Evolutionary conservation across 2,888 invertebrate species (phyloP).

Genomic region (Achlya flavicornis): DNA sequence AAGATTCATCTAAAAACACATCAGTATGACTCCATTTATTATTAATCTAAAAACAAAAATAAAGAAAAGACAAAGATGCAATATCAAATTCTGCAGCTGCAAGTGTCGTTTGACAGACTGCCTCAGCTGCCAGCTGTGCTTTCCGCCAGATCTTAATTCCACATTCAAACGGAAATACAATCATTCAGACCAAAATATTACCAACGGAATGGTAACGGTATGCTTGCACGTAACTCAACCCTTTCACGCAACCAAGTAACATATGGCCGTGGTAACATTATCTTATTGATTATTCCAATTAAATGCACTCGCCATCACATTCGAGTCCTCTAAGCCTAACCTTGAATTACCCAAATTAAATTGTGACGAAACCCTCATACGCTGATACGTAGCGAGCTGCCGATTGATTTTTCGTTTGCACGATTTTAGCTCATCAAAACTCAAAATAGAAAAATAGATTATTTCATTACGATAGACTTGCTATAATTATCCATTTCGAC

Average conservation of each 20-base stretch:
- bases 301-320: constrained; percentile 44
- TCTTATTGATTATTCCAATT: constrained; percentile 62
- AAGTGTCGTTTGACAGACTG: not conserved
- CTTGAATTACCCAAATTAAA: constrained; percentile 65
- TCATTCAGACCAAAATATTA: constrained; percentile 44
- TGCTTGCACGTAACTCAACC: constrained; percentile 52
- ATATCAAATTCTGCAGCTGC: not conserved
- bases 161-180: constrained; percentile 38
- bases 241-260: constrained; percentile 67
- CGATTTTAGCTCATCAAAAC: constrained; percentile 41
- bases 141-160: constrained; percentile 26
- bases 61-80: not conserved
- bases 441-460: constrained; percentile 26
- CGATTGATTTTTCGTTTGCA: constrained; percentile 63
- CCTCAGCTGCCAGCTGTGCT: not conserved
- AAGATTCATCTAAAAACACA: not conserved
- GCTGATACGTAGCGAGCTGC: constrained; percentile 61
- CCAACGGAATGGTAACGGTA: constrained; percentile 63
- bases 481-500: constrained; percentile 26
- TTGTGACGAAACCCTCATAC: constrained; percentile 63
- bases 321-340: constrained; percentile 57
- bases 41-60: not conserved
- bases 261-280: constrained; percentile 68
- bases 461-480: constrained; percentile 18
- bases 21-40: not conserved